Evolutionary conservation across 2,888 invertebrate species (phyloP), one percentile per base, ranked within the genome.

Genomic region (Netelia melanura): DNA sequence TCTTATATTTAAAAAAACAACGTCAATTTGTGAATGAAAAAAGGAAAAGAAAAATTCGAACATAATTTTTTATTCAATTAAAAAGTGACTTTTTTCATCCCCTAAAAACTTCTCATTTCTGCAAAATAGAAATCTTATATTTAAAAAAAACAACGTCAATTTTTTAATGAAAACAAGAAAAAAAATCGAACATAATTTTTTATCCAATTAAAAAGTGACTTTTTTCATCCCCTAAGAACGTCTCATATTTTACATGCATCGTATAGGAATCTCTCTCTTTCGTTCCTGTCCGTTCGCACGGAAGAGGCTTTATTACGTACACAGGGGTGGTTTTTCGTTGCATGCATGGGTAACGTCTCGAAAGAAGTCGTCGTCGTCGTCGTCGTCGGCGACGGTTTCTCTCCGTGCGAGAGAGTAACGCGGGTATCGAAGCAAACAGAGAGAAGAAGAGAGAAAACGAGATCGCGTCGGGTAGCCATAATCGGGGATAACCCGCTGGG

Each of bases 271-370:
- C 17, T 54, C 48, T 38, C 56, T 1, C 43, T 43, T 86, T 87
- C 86, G 86, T 86, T 87, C 83, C 62, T 43, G 84, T 65, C 77
- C 85, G 84, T 74, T 87, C 82, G 84, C 76, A 85, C 74, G 83
- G 87, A 87, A 87, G 72, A 78, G 84, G 72, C 80, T 87, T 64
- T 81, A 68, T 61, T 70, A 75, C 79, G 75, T 74, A 21, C 25
- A 23, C 25, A 61, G 38, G 65, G 30, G 78, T 23, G 48, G 74
- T 52, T 14, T 81, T 62, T 58, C 67, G 67, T 77, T 62, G 62
- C 54, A 68, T 17, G 74, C 64, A 61, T 68, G 52, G 52, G 64
- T 44, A 25, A 67, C 25, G 61, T 74, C 58, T 83, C 52, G 30
- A 79, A 54, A 44, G 67, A 77, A 65, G 78, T 61, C 72, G 71